Base-by-base conservation (phyloP, 2,797 vertebrate genomes). In the Acomys russatus region DNA sequence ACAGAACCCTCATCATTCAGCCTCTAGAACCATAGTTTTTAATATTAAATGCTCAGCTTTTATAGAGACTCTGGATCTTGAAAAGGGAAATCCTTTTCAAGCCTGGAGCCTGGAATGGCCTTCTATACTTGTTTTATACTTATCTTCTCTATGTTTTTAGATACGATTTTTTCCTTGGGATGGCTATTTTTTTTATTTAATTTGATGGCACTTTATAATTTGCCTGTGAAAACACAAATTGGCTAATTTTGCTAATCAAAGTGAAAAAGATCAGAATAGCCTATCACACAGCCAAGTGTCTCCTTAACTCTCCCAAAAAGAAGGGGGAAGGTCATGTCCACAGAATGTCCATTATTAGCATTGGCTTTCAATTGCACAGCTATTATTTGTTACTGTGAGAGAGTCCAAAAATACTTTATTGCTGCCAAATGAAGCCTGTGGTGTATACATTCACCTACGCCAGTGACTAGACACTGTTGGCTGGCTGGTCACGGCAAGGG, bases 341-440 rank as follows among this genome's bases (percentile, higher is more conserved):
- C 35, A 91, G 56, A 95, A 66, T 12, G n/a, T 63, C n/a, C 25
- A 1, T 70, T 70, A 80, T 97, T 44, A 68, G 1, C 88, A 8
- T 33, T 87, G 71, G 9, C 56, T 97, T 90, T 97, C 28, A 68
- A 86, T 73, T 87, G 35, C 35, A 2, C 84, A 95, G 51, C 87
- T 25, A 92, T 85, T 73, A 71, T 85, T 90, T 87, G 92, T 95
- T 70, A 49, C 63, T 51, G 14, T 63, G 90, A 70, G 61, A 64
- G 25, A 97, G 35, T 85, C 73, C 6, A 85, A 97, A 89, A 51
- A 83, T 78, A 82, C 51, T 71, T 93, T 44, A 51, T 91, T 96
- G 77, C 25, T 84, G 92, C 35, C 12, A 22, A 68, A 22, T 80
- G 70, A 74, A 96, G 49, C 56, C 20, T 79, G 66, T 56, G 59